These are phyloP conservation scores for Euplagia quadripunctaria DNA, from an alignment of 2,888 invertebrate species.

Conservation along the genomic window DNA sequence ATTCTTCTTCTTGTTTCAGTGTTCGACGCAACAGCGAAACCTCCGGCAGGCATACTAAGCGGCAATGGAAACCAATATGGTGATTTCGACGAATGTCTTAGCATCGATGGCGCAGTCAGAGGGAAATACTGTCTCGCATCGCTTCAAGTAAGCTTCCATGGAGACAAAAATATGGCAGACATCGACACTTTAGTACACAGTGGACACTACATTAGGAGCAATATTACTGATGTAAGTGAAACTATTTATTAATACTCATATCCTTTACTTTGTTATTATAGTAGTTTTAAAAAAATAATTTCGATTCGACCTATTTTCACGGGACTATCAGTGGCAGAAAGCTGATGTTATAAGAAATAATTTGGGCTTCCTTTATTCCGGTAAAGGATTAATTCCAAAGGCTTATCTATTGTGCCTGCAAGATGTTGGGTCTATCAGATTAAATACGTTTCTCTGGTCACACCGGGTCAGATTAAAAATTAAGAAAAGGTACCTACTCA, in stretches of 20 bases:
- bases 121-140: conserved; percentile 90
- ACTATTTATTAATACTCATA: neutral
- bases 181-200: conserved; percentile 84
- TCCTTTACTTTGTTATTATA: too few species aligned
- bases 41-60: conserved; percentile 89
- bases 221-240: conserved; percentile 85
- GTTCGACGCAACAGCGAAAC: conserved; percentile 91
- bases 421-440: neutral
- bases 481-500: neutral
- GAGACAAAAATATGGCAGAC: conserved; percentile 60
- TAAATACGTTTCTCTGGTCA: neutral
- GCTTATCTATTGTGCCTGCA: too few species aligned
- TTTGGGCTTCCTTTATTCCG: too few species aligned
- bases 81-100: conserved; percentile 90
- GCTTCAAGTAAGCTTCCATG: conserved; percentile 77
- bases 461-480: neutral
- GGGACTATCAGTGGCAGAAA: too few species aligned
- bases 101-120: conserved; percentile 83
- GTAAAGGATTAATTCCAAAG: too few species aligned
- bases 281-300: too few species aligned
- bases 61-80: conserved; percentile 91
- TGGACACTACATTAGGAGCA: conserved; percentile 84
- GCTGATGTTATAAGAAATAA: too few species aligned
- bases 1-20: conserved; percentile 81
- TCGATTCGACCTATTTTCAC: too few species aligned